A percentile compares a stretch with the other conserved stretches of the same genome.
These are phyloP conservation scores for Hypocryptadius cinnamomeus DNA, from an alignment of 2,113 vertebrate genomes.

Conservation along the genomic window DNA sequence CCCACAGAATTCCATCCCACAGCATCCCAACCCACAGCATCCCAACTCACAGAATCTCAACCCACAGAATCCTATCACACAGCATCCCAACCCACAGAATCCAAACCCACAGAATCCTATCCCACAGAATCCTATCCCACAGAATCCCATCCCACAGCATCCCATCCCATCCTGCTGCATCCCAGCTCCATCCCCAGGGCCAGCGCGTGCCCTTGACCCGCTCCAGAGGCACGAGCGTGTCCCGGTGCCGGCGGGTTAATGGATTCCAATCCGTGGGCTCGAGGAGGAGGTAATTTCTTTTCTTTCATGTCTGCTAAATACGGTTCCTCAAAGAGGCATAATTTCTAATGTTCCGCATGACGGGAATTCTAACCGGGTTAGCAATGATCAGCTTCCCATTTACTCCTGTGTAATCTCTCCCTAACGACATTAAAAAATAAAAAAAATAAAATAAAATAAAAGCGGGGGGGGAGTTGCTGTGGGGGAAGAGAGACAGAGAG, in stretches of 20 bases:
- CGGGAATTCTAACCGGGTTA: slow-evolving; percentile 70
- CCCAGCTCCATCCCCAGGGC: neutral
- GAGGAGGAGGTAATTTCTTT: slow-evolving; percentile 64
- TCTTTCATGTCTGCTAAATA: slow-evolving; percentile 75
- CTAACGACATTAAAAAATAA: slow-evolving; percentile 57
- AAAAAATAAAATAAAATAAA: neutral
- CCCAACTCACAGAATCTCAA: too few relatives aligned
- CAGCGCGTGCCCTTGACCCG: slow-evolving; percentile 5
- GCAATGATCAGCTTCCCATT: slow-evolving; percentile 63
- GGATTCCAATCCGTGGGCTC: slow-evolving; percentile 48
- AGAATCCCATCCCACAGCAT: neutral
- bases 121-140: neutral
- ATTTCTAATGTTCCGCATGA: slow-evolving; percentile 74
- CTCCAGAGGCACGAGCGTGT: neutral
- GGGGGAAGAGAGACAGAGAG: neutral
- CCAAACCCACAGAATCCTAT: neutral
- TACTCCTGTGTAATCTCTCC: slow-evolving; percentile 62
- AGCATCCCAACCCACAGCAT: too few relatives aligned
- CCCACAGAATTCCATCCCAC: too few relatives aligned
- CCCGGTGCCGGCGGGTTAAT: slow-evolving; percentile 61
- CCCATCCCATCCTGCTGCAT: neutral
- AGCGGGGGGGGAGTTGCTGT: fast-evolving
- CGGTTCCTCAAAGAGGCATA: slow-evolving; percentile 71
- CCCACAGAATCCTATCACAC: too few relatives aligned
- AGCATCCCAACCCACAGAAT: too few relatives aligned